A percentile compares a stretch with the other conserved stretches of the same genome.
phyloP scores from a whole-genome alignment of 2,113 vertebrate genomes.

The Corynorhinus townsendii region DNA sequence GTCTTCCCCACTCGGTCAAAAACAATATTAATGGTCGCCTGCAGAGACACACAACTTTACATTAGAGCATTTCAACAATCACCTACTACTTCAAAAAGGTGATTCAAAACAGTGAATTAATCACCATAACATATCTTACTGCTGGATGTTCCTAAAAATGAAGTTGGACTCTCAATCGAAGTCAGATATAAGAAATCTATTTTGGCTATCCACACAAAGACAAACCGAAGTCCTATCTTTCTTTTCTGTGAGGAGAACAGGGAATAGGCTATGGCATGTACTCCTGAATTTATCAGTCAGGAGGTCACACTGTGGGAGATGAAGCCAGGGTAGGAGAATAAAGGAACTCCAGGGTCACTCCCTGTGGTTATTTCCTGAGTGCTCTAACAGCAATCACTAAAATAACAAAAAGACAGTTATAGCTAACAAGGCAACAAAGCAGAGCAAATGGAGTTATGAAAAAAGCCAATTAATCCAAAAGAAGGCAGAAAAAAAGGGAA shows the following conservation, averaged over 20 bases:
- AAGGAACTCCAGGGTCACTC: background rate
- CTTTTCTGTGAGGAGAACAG: background rate
- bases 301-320: background rate
- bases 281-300: background rate
- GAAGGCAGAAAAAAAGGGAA: background rate
- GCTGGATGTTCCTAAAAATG: slow-evolving; percentile 21
- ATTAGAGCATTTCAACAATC: background rate
- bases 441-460: background rate
- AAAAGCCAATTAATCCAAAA: background rate
- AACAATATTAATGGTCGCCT: slow-evolving; percentile 99
- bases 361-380: background rate
- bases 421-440: background rate
- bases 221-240: background rate
- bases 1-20: slow-evolving; percentile 98
- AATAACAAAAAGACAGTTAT: background rate
- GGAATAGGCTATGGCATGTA: background rate
- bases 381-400: background rate
- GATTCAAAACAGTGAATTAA: background rate
- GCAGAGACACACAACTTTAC: slow-evolving; percentile 71
- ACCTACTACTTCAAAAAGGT: background rate
- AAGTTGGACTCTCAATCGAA: background rate
- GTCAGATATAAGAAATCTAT: background rate
- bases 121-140: background rate
- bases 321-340: background rate
- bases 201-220: background rate